Base-by-base conservation (phyloP, 2,888 invertebrate species). In the Oxystoma pomonae region DNA sequence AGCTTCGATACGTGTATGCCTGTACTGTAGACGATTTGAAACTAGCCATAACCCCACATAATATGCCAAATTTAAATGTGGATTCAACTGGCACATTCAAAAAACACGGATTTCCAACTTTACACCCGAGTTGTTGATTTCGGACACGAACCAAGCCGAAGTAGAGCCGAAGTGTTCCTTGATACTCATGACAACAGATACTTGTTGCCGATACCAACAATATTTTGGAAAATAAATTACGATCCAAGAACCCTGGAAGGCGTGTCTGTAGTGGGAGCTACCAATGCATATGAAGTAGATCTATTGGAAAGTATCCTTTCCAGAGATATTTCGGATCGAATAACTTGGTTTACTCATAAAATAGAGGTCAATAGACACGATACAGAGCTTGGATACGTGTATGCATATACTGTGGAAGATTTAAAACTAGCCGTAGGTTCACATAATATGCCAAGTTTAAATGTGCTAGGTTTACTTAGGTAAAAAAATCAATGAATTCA, bases 141-240 rank as follows among this genome's bases (percentile, higher is more conserved):
- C n/a, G n/a, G n/a, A n/a, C n/a, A n/a, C n/a, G n/a, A n/a, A n/a
- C n/a, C n/a, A n/a, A n/a, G n/a, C n/a, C n/a, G n/a, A n/a, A n/a
- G n/a, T n/a, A n/a, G n/a, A n/a, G n/a, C n/a, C n/a, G n/a, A n/a
- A n/a, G n/a, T n/a, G n/a, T n/a, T n/a, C n/a, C n/a, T n/a, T n/a
- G n/a, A n/a, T n/a, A n/a, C n/a, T n/a, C n/a, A n/a, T n/a, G 65
- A 68, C 60, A 70, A 70, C 12, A 60, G 62, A 2, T 76, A 74
- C 12, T 72, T 64, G 12, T 21, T 85, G 59, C 85, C 86, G 0
- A 83, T 86, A 7, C 86, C 86, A 0, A 80, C 79, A 69, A 63
- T 85, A n/a, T 85, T 80, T 66, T 88, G 85, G 83, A 86, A 86
- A 71, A 83, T 87, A 1, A 81, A 84, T 0, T 84, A 86, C 71